These are phyloP conservation scores for Pogonomyrmex barbatus DNA, from an alignment of 1,140 invertebrate genomes.

Conservation along the genomic window DNA sequence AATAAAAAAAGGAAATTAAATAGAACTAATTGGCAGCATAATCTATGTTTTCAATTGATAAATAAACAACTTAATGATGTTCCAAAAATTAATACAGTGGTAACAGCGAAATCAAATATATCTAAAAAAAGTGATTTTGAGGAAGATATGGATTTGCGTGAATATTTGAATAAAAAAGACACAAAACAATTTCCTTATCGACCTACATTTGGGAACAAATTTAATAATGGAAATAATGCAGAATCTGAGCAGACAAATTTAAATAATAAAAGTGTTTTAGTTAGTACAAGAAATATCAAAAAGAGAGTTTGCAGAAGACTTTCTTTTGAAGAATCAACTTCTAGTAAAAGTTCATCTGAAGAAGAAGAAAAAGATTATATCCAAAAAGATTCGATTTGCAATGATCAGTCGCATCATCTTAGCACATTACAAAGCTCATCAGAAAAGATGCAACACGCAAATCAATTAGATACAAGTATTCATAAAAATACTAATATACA, in stretches of 20 bases:
- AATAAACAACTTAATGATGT: background rate
- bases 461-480: background rate
- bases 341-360: background rate
- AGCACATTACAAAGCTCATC: background rate
- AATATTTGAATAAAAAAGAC: constrained; percentile 35
- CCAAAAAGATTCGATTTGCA: background rate
- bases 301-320: background rate
- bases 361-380: background rate
- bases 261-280: background rate
- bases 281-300: background rate
- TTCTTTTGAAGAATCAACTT: background rate
- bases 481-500: background rate
- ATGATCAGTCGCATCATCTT: background rate
- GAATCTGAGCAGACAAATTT: background rate
- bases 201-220: background rate
- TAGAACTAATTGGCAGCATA: background rate
- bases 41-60: background rate
- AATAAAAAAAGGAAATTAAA: constrained; percentile 28
- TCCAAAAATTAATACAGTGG: background rate
- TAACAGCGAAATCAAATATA: constrained; percentile 3
- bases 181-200: background rate
- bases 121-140: background rate
- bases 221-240: background rate
- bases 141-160: constrained; percentile 20
- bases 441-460: background rate